Conservation (phyloP, 2,888 invertebrate genomes). For the Drosophila flavopinicola region DNA sequence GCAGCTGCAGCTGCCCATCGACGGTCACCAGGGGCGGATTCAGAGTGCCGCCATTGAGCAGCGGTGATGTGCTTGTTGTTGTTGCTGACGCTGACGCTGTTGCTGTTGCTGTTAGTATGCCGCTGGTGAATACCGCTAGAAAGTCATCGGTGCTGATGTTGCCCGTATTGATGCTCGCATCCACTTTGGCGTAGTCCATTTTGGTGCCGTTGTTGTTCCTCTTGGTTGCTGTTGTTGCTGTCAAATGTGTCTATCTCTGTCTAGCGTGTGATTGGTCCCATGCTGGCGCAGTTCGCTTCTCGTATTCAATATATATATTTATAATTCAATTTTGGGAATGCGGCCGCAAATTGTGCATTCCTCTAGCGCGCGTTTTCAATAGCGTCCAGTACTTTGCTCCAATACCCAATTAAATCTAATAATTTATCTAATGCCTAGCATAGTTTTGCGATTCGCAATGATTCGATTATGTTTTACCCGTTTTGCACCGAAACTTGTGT, state of each 20-base stretch:
- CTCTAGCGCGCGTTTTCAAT: constrained; percentile 14
- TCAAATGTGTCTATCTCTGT: constrained; percentile 33
- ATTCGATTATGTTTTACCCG: constrained; percentile 70
- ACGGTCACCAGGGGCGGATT: constrained; percentile 79
- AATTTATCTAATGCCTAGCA: constrained; percentile 69
- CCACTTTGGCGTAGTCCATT: constrained; percentile 82
- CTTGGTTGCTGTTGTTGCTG: constrained; percentile 14
- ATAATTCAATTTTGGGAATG: constrained; percentile 53
- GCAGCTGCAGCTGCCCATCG: constrained; percentile 72
- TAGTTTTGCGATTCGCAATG: constrained; percentile 58
- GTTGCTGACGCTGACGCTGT: constrained; percentile 60
- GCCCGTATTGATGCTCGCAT: constrained; percentile 81
- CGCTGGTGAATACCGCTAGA: constrained; percentile 82
- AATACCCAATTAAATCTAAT: constrained; percentile 63
- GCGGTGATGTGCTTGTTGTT: constrained; percentile 15
- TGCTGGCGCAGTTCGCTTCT: constrained; percentile 45
- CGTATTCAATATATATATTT: constrained; percentile 41
- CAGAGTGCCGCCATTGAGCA: constrained; percentile 49
- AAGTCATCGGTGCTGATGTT: constrained; percentile 85
- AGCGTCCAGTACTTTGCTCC: constrained; percentile 17
- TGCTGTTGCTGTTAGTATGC: constrained; percentile 62
- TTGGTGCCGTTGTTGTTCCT: constrained; percentile 20
- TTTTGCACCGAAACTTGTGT: constrained; percentile 83
- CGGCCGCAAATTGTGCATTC: constrained; percentile 46
- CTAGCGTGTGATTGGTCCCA: constrained; percentile 72